Percentiles rank a stretch among this genome's conserved stretches.
Conservation (phyloP, 2,797 vertebrate species). For the Bucorvus abyssinicus region DNA sequence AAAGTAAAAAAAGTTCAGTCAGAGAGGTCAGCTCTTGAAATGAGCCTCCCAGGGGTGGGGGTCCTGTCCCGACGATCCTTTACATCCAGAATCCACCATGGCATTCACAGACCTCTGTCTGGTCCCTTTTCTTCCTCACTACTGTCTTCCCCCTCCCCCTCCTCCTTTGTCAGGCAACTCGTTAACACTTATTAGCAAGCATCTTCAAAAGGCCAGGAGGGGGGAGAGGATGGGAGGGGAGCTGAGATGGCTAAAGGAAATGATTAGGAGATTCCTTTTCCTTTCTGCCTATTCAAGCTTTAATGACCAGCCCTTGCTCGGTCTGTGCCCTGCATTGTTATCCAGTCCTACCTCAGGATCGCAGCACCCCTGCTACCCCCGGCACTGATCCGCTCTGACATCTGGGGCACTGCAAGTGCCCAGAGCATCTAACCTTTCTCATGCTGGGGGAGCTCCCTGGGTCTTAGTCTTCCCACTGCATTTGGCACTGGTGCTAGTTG, state of each 20-base stretch:
- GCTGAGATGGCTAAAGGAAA: constrained; percentile 62
- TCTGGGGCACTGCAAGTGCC: neutral
- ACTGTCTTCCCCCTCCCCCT: constrained; percentile 1
- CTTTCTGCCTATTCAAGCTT: constrained; percentile 49
- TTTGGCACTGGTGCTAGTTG: neutral
- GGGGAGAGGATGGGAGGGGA: constrained; percentile 32
- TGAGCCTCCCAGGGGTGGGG: neutral
- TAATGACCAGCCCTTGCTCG: constrained; percentile 33
- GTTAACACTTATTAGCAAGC: constrained; percentile 69
- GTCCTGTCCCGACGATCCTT: neutral
- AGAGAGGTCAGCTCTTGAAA: neutral
- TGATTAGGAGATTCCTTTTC: constrained; percentile 64
- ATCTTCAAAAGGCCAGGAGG: constrained; percentile 60
- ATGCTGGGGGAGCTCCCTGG: neutral
- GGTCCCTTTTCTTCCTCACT: constrained; percentile 33
- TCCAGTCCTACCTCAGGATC: neutral
- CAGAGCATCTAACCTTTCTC: neutral
- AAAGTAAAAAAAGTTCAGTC: neutral
- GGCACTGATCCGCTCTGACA: neutral
- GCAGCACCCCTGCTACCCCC: neutral
- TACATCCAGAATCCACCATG: neutral
- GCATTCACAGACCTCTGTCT: constrained; percentile 5
- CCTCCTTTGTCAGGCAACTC: constrained; percentile 56
- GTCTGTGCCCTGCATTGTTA: constrained; percentile 36
- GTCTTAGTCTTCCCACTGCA: neutral